phyloP scores from a whole-genome alignment of 2,888 invertebrate genomes.

The Scelioninae gen. 1 region DNA sequence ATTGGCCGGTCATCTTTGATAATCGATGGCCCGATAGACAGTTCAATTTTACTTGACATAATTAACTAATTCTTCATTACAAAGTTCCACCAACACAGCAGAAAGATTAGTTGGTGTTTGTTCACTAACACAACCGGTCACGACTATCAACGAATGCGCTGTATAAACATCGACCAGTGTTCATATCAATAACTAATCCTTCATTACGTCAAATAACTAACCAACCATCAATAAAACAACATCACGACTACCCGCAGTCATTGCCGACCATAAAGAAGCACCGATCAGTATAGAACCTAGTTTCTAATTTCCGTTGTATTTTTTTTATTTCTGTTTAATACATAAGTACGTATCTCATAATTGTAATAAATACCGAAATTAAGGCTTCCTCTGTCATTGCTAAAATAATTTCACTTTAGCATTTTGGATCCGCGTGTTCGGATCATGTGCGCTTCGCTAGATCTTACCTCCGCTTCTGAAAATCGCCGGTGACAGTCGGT shows the following conservation, averaged over 20 bases:
- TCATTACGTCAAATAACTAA: conserved; percentile 5
- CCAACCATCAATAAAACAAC: background rate
- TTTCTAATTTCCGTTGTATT: too few species aligned
- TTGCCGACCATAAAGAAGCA: too few species aligned
- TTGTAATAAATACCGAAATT: too few species aligned
- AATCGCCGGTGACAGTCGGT: conserved; percentile 48
- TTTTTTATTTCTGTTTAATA: too few species aligned
- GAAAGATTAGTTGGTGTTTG: background rate
- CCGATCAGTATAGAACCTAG: too few species aligned
- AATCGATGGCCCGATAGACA: background rate
- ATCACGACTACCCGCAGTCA: too few species aligned
- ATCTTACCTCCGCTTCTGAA: conserved; percentile 41
- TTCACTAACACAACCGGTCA: conserved; percentile 14
- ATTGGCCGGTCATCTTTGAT: conserved; percentile 3
- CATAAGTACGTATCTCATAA: too few species aligned
- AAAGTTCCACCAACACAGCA: background rate
- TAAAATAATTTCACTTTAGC: too few species aligned
- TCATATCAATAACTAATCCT: conserved; percentile 16
- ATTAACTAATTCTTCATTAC: conserved; percentile 8
- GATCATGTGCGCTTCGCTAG: too few species aligned
- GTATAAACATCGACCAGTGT: conserved; percentile 6
- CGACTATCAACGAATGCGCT: background rate
- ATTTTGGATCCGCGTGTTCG: too few species aligned
- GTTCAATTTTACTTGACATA: conserved; percentile 10
- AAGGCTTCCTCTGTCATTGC: too few species aligned